These are phyloP conservation scores for Rallus limicola DNA, from an alignment of 2,113 vertebrate genomes.

Conservation along the genomic window DNA sequence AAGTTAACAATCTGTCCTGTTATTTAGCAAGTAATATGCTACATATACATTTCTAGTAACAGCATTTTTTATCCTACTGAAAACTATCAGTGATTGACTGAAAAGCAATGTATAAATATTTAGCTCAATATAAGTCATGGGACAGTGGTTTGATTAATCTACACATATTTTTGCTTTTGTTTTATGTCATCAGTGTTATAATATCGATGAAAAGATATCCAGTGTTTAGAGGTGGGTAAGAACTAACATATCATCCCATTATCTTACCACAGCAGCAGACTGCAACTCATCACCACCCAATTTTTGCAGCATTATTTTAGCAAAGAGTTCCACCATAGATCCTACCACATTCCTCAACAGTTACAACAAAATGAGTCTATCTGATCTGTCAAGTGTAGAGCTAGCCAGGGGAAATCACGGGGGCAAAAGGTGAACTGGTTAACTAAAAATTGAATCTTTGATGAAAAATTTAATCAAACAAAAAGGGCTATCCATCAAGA, in stretches of 20 bases:
- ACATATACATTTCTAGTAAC: background rate
- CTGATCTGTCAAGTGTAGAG: background rate
- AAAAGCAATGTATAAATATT: background rate
- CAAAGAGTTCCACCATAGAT: background rate
- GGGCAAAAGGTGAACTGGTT: background rate
- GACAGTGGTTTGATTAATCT: background rate
- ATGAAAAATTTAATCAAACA: constrained; percentile 48
- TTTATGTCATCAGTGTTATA: background rate
- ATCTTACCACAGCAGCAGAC: background rate
- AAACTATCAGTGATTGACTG: background rate
- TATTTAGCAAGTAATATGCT: background rate
- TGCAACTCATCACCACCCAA: background rate
- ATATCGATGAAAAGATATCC: background rate
- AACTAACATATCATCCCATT: background rate
- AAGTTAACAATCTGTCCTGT: background rate
- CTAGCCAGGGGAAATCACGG: background rate
- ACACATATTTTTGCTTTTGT: background rate
- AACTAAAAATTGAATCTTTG: constrained; percentile 35
- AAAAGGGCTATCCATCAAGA: constrained; percentile 20
- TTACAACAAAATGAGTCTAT: background rate
- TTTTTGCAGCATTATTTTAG: background rate
- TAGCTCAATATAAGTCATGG: background rate
- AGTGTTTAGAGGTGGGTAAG: background rate
- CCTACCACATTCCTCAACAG: background rate
- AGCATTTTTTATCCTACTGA: background rate